Percentiles rank a stretch among this genome's conserved stretches.
These are phyloP conservation scores for Horisme vitalbata DNA, from an alignment of 2,888 invertebrate genomes.

Conservation along the genomic window DNA sequence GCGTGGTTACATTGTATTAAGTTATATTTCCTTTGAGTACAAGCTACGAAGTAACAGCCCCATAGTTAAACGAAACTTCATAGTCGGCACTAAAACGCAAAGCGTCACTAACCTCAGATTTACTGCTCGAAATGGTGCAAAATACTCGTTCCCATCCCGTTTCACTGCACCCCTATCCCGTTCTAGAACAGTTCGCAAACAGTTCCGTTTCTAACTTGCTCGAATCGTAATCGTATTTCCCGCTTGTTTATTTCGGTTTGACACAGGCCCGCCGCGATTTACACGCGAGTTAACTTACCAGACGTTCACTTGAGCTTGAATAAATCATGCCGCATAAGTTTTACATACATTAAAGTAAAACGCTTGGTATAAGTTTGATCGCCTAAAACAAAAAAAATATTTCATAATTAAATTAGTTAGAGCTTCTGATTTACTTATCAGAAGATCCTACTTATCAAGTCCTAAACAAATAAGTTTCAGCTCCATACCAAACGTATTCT, in stretches of 20 bases:
- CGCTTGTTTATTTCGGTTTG: constrained; percentile 65
- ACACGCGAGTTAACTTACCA: constrained; percentile 47
- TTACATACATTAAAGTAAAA: constrained; percentile 1
- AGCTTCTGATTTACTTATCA: too few species aligned
- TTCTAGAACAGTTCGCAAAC: constrained; percentile 64
- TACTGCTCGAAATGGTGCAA: constrained; percentile 17
- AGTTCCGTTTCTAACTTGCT: constrained; percentile 52
- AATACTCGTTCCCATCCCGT: constrained; percentile 11
- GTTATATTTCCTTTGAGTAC: neutral
- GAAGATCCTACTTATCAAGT: neutral
- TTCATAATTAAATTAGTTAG: too few species aligned
- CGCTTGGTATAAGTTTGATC: too few species aligned
- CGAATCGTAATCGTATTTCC: constrained; percentile 60
- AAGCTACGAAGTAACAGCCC: neutral
- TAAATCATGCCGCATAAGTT: constrained; percentile 28
- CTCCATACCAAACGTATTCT: constrained; percentile 1
- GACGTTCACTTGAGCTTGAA: constrained; percentile 45
- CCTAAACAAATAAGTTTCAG: constrained; percentile 2
- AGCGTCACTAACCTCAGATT: constrained; percentile 14
- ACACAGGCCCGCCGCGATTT: constrained; percentile 53
- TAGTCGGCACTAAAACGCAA: constrained; percentile 16
- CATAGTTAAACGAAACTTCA: constrained; percentile 11
- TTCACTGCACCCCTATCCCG: constrained; percentile 21
- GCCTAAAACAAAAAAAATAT: too few species aligned
- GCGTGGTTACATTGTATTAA: too few species aligned